These are phyloP conservation scores for Podarcis siculus DNA, from an alignment of 2,797 vertebrate species.

Conservation along the genomic window DNA sequence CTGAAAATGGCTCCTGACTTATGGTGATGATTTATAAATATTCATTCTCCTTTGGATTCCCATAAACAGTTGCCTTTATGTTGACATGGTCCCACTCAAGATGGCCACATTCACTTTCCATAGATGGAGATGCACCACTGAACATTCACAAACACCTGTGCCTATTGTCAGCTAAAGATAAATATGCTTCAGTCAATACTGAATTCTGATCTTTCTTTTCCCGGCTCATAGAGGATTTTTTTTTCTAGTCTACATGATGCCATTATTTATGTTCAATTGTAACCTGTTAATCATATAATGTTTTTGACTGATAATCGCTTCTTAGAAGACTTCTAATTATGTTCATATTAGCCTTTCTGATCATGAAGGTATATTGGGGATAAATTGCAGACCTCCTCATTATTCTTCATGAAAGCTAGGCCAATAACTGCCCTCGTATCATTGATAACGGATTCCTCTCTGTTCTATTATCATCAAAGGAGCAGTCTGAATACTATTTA, in stretches of 20 bases:
- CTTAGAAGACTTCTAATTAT: slow-evolving; percentile 35
- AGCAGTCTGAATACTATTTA: slow-evolving; percentile 48
- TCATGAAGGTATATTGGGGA: slow-evolving; percentile 39
- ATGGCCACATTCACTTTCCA: too few relatives aligned
- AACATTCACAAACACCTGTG: too few relatives aligned
- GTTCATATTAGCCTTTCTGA: slow-evolving; percentile 37
- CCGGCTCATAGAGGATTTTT: neutral
- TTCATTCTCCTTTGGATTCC: too few relatives aligned
- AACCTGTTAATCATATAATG: slow-evolving; percentile 17
- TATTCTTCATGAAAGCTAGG: slow-evolving; percentile 42
- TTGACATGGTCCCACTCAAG: too few relatives aligned
- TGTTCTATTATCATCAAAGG: slow-evolving; percentile 36
- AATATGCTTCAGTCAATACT: neutral
- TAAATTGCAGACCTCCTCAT: slow-evolving; percentile 40
- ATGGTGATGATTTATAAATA: too few relatives aligned
- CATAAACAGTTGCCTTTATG: too few relatives aligned
- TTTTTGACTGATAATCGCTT: neutral
- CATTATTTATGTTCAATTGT: slow-evolving; percentile 47
- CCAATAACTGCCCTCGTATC: slow-evolving; percentile 43
- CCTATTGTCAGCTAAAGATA: neutral
- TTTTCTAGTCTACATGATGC: neutral
- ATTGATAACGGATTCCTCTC: slow-evolving; percentile 44
- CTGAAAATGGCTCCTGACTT: too few relatives aligned
- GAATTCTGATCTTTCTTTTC: too few relatives aligned
- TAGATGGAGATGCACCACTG: too few relatives aligned